phyloP scores from a whole-genome alignment of 2,797 vertebrate genomes.

The Anolis apletophallus region DNA sequence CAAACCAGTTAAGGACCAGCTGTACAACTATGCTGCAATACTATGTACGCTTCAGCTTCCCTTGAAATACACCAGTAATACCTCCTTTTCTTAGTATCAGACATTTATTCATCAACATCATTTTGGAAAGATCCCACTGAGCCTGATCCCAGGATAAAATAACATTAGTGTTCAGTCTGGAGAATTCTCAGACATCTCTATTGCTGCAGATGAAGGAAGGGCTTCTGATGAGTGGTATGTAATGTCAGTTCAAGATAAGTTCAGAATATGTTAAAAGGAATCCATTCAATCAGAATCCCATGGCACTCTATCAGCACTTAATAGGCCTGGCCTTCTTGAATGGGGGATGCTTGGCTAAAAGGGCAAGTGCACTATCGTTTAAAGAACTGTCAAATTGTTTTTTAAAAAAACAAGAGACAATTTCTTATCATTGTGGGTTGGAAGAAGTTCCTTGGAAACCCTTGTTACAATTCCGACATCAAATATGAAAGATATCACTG shows the following conservation, averaged over 20 bases:
- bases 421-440: conserved; percentile 21
- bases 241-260: conserved; percentile 40
- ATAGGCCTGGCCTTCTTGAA: conserved; percentile 37
- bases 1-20: background rate
- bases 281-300: conserved; percentile 49
- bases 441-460: conserved; percentile 14
- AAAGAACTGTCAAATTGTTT: conserved; percentile 39
- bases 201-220: background rate
- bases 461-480: conserved; percentile 25
- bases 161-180: background rate
- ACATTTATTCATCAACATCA: background rate
- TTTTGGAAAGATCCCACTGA: background rate
- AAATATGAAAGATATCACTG: conserved; percentile 8
- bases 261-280: conserved; percentile 46
- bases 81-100: background rate
- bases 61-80: background rate
- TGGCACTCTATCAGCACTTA: conserved; percentile 43
- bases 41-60: background rate
- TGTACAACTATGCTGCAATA: background rate
- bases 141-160: conserved; percentile 11
- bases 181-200: conserved; percentile 16
- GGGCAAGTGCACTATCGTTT: conserved; percentile 36
- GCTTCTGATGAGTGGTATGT: conserved; percentile 35
- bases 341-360: conserved; percentile 43
- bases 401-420: conserved; percentile 20